Evolutionary conservation across 1,140 invertebrate genomes (phyloP).

Genomic region (Phocides pigmalion): DNA sequence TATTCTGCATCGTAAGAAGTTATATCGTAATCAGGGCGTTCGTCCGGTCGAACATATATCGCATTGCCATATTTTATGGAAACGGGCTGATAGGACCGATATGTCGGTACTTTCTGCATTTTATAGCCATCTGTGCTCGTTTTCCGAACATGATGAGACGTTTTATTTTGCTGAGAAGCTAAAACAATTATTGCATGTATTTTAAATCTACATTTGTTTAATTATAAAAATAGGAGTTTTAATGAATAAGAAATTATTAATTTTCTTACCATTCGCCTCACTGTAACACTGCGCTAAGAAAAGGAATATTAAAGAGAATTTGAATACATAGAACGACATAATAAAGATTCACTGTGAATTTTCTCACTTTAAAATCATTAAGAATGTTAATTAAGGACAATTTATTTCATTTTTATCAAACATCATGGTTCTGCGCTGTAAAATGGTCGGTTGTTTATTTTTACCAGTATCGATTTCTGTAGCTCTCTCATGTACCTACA

Average conservation of each 20-base stretch:
- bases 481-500: neutral
- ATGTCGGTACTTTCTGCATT: constrained; percentile 60
- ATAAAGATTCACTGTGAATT: neutral
- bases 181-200: constrained; percentile 32
- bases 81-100: constrained; percentile 70
- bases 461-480: constrained; percentile 22
- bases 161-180: constrained; percentile 69
- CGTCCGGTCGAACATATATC: constrained; percentile 61
- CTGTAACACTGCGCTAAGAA: constrained; percentile 5
- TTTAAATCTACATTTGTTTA: neutral
- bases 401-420: constrained; percentile 3
- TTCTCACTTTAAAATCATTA: constrained; percentile 8
- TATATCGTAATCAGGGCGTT: constrained; percentile 69
- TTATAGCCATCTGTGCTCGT: constrained; percentile 58
- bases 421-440: constrained; percentile 1
- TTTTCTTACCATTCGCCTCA: constrained; percentile 18
- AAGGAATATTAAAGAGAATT: constrained; percentile 3
- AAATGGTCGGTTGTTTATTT: constrained; percentile 36
- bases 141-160: constrained; percentile 58
- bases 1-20: constrained; percentile 74
- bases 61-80: constrained; percentile 66
- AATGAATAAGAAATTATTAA: neutral
- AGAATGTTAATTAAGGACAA: neutral
- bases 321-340: constrained; percentile 10
- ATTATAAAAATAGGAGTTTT: neutral